phyloP scores from a whole-genome alignment of 2,797 vertebrate genomes.

The Tiaroga cobitis region DNA sequence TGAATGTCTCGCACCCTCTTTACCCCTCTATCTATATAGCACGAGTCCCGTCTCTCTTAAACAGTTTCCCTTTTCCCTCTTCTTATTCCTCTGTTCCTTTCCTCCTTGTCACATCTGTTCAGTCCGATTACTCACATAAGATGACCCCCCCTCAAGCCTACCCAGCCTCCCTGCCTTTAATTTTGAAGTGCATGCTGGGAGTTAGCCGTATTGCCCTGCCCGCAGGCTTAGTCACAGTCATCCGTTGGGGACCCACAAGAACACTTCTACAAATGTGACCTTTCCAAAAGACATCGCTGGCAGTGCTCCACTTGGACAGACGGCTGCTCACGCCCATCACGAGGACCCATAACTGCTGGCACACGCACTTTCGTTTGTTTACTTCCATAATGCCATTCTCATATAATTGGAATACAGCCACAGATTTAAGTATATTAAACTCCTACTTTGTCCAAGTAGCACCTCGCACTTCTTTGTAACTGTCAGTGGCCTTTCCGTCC shows the following conservation, averaged over 20 bases:
- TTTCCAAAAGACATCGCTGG: conserved; percentile 37
- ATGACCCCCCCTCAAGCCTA: conserved; percentile 56
- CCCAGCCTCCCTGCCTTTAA: conserved; percentile 17
- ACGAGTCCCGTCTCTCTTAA: conserved; percentile 4
- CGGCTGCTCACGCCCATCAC: not conserved
- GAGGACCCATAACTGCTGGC: conserved; percentile 6
- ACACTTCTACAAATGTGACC: conserved; percentile 50
- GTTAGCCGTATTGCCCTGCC: conserved; percentile 28
- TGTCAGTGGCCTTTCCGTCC: conserved; percentile 19
- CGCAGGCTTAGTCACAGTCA: conserved; percentile 41
- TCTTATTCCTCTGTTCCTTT: conserved; percentile 62
- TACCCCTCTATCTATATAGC: conserved; percentile 40
- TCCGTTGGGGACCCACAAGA: conserved; percentile 24
- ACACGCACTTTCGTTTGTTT: conserved; percentile 31
- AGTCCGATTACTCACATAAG: conserved; percentile 35
- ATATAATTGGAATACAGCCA: conserved; percentile 30
- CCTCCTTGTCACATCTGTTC: conserved; percentile 70
- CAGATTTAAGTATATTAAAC: conserved; percentile 26
- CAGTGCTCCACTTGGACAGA: conserved; percentile 13
- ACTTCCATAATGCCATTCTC: conserved; percentile 7
- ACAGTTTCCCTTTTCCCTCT: not conserved
- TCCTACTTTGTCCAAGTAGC: conserved; percentile 29
- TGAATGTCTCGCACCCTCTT: conserved; percentile 42
- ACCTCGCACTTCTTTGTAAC: conserved; percentile 20
- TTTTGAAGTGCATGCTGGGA: conserved; percentile 48